Conservation (phyloP, 2,113 vertebrate species). For the human region GRCh38 chr5:150728001-150728500, state of each 20-base stretch:
- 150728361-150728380: neutral
- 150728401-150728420: neutral
- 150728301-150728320: neutral
- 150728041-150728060: neutral
- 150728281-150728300: neutral
- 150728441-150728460: neutral
- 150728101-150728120: neutral
- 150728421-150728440: neutral
- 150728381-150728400: neutral
- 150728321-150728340: neutral
- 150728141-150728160: neutral
- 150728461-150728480: neutral
- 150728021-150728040: neutral
- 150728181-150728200: neutral
- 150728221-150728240: neutral
- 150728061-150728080: neutral
- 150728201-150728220: neutral
- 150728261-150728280: neutral
- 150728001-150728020: neutral
- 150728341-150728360: neutral
- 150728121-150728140: neutral
- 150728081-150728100: neutral
- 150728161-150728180: neutral
- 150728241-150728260: constrained; percentile 16
- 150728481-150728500: neutral